Percentiles rank a stretch among this genome's conserved stretches.
These are phyloP conservation scores for Melanotaenia trifasciata DNA, from an alignment of 2,797 vertebrate genomes.

Conservation along the genomic window DNA sequence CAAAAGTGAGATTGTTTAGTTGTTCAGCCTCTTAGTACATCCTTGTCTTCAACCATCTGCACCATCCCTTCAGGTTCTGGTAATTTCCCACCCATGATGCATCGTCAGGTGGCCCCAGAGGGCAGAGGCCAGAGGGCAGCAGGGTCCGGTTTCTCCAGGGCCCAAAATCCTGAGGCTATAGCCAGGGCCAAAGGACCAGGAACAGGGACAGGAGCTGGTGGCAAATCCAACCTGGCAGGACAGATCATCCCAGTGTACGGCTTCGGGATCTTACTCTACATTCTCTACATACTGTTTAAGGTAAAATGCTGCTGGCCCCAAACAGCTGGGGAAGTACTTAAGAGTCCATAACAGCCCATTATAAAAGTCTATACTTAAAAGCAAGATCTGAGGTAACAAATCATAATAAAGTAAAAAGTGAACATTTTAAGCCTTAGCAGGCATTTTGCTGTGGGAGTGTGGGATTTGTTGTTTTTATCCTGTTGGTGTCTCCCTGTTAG, in stretches of 20 bases:
- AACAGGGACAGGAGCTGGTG: conserved; percentile 71
- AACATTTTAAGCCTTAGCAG: background rate
- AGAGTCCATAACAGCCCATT: background rate
- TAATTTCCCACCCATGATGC: conserved; percentile 86
- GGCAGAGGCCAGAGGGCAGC: conserved; percentile 60
- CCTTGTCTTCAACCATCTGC: background rate
- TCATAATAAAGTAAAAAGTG: background rate
- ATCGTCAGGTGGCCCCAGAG: conserved; percentile 79
- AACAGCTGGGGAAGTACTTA: too few species aligned
- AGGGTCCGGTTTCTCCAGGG: conserved; percentile 74
- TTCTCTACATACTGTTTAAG: conserved; percentile 97
- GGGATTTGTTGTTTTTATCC: background rate
- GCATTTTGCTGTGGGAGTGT: background rate
- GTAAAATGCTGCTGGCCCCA: conserved; percentile 67
- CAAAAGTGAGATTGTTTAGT: background rate
- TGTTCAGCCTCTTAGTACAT: background rate
- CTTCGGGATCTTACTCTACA: conserved; percentile 95
- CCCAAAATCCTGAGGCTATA: conserved; percentile 88
- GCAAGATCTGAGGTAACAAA: background rate
- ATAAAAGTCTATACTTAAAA: background rate
- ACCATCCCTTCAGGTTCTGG: conserved; percentile 75
- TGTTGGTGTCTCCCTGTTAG: conserved; percentile 74
- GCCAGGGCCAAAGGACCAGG: conserved; percentile 86
- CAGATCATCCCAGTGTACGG: conserved; percentile 98
- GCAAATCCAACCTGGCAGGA: conserved; percentile 91